These are phyloP conservation scores for Scrobipalpa atriplicella DNA, from an alignment of 2,888 invertebrate genomes.

Conservation along the genomic window DNA sequence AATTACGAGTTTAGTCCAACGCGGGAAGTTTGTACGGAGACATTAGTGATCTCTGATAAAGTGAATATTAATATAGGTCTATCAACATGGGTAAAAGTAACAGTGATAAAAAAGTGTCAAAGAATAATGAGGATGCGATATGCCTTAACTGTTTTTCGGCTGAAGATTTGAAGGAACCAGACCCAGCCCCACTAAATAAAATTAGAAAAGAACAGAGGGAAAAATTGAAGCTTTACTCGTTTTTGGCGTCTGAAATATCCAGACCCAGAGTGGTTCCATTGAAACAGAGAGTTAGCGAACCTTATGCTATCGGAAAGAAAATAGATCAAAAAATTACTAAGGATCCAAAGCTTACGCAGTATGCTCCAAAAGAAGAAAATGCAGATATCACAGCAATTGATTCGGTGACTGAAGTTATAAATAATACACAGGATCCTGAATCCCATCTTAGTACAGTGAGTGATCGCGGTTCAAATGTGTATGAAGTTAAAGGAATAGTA, in stretches of 20 bases:
- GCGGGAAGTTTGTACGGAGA: neutral
- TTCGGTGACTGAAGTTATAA: neutral
- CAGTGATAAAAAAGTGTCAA: conserved; percentile 38
- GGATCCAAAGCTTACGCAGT: conserved; percentile 11
- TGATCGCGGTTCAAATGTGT: neutral
- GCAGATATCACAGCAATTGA: neutral
- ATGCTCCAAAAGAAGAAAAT: neutral
- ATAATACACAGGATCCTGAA: neutral
- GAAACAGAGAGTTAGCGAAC: conserved; percentile 67
- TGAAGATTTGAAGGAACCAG: conserved; percentile 46
- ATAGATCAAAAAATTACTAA: conserved; percentile 55
- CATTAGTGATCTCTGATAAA: neutral
- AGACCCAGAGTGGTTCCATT: conserved; percentile 65
- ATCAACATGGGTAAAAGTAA: conserved; percentile 34
- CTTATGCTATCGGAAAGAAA: conserved; percentile 61
- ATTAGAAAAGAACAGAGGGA: conserved; percentile 59
- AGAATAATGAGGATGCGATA: conserved; percentile 50
- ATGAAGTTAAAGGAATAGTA: neutral
- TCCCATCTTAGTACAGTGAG: neutral
- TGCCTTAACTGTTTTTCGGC: conserved; percentile 71
- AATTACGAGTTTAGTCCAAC: conserved; percentile 54
- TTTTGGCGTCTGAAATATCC: conserved; percentile 63
- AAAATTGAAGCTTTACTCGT: conserved; percentile 66
- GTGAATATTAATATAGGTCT: neutral
- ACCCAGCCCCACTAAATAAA: conserved; percentile 55